A percentile compares a stretch with the other conserved stretches of the same genome.
These are phyloP conservation scores for Solenopsis invicta DNA, from an alignment of 1,140 invertebrate species.

Conservation along the genomic window DNA sequence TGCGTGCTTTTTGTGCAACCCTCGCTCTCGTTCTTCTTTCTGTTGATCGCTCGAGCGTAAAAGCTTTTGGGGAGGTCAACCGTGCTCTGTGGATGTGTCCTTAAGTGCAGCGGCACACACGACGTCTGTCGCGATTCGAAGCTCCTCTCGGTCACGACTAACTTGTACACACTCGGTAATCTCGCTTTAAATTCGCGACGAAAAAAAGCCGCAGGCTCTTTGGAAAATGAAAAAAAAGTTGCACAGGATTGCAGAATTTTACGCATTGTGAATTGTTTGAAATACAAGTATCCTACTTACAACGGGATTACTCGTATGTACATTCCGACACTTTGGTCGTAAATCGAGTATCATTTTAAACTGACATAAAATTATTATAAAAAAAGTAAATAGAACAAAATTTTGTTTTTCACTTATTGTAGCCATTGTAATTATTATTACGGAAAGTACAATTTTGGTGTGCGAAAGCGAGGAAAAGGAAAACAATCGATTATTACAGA, in stretches of 20 bases:
- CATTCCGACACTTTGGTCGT: no score
- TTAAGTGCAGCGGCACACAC: slow-evolving; percentile 38
- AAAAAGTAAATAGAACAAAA: no score
- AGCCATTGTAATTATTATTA: neutral
- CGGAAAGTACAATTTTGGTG: neutral
- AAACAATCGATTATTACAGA: slow-evolving; percentile 1
- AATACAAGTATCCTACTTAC: no score
- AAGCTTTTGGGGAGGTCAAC: slow-evolving; percentile 76
- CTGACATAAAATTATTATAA: no score
- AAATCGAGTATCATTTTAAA: no score
- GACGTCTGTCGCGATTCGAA: slow-evolving; percentile 18
- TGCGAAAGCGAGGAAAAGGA: neutral
- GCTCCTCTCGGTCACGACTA: neutral
- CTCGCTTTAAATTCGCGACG: slow-evolving; percentile 21
- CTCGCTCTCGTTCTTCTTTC: slow-evolving; percentile 35
- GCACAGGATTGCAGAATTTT: no score
- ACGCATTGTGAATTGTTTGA: no score
- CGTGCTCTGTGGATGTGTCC: slow-evolving; percentile 49
- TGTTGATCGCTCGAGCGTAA: slow-evolving; percentile 67
- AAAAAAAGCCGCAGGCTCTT: neutral
- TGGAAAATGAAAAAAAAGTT: neutral
- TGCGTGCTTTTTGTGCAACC: neutral
- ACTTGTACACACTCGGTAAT: neutral
- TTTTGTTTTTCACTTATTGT: no score
- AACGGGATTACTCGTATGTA: no score